Base-by-base conservation (phyloP, 2,888 invertebrate genomes). In the Serrognathus titanus region DNA sequence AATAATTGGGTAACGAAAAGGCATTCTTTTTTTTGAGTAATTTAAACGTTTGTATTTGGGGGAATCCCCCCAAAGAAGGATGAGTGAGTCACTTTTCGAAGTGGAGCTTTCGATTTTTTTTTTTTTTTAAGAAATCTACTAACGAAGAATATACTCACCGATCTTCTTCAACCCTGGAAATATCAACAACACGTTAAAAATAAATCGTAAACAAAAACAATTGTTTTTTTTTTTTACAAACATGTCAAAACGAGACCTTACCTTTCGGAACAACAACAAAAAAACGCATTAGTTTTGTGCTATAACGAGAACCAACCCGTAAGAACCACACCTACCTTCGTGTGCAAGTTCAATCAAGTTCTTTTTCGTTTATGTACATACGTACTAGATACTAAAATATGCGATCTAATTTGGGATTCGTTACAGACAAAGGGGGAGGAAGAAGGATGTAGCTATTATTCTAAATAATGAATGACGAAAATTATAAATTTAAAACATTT, bases 61-160 rank as follows among this genome's bases (percentile, higher is more conserved):
- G 24, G 24, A 31, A 31, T 4, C 20, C 24, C 24, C 24, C 7
- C 24, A 5, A 31, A 31, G 24, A 31, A 31, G 24, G 24, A 31
- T 31, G 24, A 31, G 24, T 31, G 24, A 31, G 24, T 31, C 24
- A 31, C 24, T 31, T 31, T 31, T 7, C 6, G 24, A 31, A 7
- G 6, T 31, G 24, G 24, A 7, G 1, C 24, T 31, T 31, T 20
- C 3, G 4, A n/a, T n/a, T 20, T 20, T 20, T 20, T 20, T 31
- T 31, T 31, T 31, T 31, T 31, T 31, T 31, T 3, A 10, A 43
- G 43, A 43, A 43, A 16, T 16, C 24, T 54, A 59, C 55, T 59
- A 56, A 55, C 61, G 62, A 51, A 53, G 57, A 64, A 67, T 66
- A 70, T 68, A 75, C 75, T 76, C 74, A 76, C 75, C 76, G 71